Conservation (phyloP, 2,797 vertebrate species). For the Buphagus erythrorhynchus region DNA sequence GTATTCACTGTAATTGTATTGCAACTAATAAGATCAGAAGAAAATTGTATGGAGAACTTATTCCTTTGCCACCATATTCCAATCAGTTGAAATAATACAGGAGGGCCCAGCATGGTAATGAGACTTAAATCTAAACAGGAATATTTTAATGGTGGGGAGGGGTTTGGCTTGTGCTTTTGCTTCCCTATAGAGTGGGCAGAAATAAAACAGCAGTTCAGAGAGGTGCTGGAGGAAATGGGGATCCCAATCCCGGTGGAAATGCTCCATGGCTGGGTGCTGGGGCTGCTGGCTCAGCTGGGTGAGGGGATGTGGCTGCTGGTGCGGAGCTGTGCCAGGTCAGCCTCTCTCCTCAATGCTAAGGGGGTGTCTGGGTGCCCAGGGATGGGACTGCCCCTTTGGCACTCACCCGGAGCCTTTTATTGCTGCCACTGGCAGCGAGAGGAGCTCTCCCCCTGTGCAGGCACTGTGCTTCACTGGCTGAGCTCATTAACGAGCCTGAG, state of each 20-base stretch:
- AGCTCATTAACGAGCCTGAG: neutral
- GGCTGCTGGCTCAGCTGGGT: neutral
- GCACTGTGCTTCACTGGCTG: neutral
- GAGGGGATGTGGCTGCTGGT: neutral
- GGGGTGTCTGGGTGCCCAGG: neutral
- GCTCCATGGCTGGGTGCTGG: fast-evolving
- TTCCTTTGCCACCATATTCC: slow-evolving; percentile 73
- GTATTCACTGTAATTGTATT: slow-evolving; percentile 80
- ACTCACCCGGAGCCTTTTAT: neutral
- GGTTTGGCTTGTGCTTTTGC: neutral
- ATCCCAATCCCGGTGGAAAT: neutral
- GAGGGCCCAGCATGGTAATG: slow-evolving; percentile 48
- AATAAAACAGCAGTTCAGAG: neutral
- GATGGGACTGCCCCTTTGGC: neutral
- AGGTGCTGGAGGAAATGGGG: neutral
- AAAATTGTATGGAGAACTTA: slow-evolving; percentile 74
- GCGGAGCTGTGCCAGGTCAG: neutral
- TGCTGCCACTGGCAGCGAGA: neutral
- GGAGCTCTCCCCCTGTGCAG: neutral
- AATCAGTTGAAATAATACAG: slow-evolving; percentile 78
- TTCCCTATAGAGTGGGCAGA: fast-evolving
- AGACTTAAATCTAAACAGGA: neutral
- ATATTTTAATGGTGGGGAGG: neutral
- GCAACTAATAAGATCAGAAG: slow-evolving; percentile 81
- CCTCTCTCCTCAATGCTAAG: neutral